Base-by-base conservation (phyloP, 2,888 invertebrate species). In the Cerastis leucographa region DNA sequence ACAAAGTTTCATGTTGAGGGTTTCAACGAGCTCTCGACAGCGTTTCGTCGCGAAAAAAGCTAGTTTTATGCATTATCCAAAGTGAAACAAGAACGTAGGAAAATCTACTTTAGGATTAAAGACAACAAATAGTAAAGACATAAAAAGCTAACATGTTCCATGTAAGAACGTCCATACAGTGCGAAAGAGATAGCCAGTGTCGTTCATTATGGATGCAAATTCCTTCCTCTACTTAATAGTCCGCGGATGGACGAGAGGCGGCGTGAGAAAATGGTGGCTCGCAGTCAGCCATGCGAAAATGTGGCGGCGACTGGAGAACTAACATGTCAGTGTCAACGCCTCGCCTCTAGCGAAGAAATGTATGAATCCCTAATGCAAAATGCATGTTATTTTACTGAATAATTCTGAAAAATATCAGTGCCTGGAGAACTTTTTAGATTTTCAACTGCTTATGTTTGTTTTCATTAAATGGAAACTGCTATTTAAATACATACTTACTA, bases 191-290 rank as follows among this genome's bases (percentile, higher is more conserved):
- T 71, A 68, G 82, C 66, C 76, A 76, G 35, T 66, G 71, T 89
- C 77, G 83, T 86, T 89, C 86, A 92, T 91, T 93, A 94, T 92
- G 90, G 90, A 94, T 94, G 94, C 91, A 93, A 94, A 95, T 95
- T 93, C 94, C 91, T 92, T 86, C 89, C 84, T 90, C 93, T 92
- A 92, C 90, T 94, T 95, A 93, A 92, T 92, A 94, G 93, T 94
- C 94, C 81, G 87, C 84, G 89, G 90, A 87, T 91, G 87, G 90
- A 88, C 81, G 80, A 69, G 89, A 89, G 89, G 87, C 89, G 86
- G 90, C 94, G 95, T 95, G 95, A 94, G 95, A 95, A 94, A 93
- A 94, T 92, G 89, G 89, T 86, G 77, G 81, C 79, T 85, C 81
- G 87, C 85, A 90, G 84, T 87, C 90, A 88, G 83, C 85, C 90